Percentiles rank a stretch among this genome's conserved stretches.
phyloP scores from a whole-genome alignment of 2,113 vertebrate species.

The Thamnaconus septentrionalis region DNA sequence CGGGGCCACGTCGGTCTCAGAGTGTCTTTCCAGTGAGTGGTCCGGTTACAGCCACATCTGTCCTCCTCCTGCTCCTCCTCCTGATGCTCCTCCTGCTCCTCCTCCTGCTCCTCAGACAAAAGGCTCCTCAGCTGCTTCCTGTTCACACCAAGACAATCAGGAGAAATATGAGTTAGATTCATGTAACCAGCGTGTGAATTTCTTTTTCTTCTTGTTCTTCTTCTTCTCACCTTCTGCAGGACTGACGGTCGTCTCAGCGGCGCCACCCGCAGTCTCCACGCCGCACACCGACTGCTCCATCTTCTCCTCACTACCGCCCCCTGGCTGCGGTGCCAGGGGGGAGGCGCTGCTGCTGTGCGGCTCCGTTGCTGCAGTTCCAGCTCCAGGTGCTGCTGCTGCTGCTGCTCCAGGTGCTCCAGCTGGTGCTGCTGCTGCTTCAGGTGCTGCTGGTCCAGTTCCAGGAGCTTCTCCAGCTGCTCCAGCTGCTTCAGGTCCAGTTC shows the following conservation, averaged over 20 bases:
- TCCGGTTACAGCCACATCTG: slow-evolving; percentile 66
- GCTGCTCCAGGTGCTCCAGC: slow-evolving; percentile 19
- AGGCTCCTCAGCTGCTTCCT: neutral
- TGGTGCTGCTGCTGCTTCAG: neutral
- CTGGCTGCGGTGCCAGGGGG: slow-evolving; percentile 46
- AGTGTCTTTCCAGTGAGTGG: slow-evolving; percentile 64
- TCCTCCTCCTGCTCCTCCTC: slow-evolving; percentile 25
- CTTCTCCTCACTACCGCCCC: slow-evolving; percentile 55
- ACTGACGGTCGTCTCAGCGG: slow-evolving; percentile 34
- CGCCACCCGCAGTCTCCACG: slow-evolving; percentile 28
- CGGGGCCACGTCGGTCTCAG: slow-evolving; percentile 34
- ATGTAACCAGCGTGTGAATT: no score
- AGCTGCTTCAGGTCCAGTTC: neutral
- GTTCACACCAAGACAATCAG: no score
- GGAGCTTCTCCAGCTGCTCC: neutral
- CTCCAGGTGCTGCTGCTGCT: slow-evolving; percentile 39
- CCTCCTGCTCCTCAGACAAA: slow-evolving; percentile 51
- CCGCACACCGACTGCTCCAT: slow-evolving; percentile 54
- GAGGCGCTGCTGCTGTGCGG: slow-evolving; percentile 36
- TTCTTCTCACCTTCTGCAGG: slow-evolving; percentile 53
- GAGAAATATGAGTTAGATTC: no score
- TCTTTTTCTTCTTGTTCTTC: no score
- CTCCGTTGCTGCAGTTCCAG: slow-evolving; percentile 13
- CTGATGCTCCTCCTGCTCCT: slow-evolving; percentile 24
- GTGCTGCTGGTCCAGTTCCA: slow-evolving; percentile 1